Evolutionary conservation across 2,113 vertebrate species (phyloP).

Genomic region (Vanacampus margaritifer): DNA sequence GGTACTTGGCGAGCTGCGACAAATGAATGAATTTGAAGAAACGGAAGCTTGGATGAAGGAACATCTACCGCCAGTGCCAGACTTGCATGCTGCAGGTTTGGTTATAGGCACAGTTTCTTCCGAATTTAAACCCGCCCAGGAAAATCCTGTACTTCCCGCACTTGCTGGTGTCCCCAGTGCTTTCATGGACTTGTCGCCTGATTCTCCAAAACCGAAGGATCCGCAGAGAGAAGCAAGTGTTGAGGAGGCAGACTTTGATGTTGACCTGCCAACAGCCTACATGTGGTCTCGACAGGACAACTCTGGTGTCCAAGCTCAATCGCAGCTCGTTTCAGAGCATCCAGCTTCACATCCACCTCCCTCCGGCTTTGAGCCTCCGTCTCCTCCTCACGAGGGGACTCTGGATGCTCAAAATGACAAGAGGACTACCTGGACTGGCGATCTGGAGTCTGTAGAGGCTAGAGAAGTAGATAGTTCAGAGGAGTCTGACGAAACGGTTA

Average conservation of each 20-base stretch:
- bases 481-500: constrained; percentile 86
- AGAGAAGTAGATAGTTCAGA: constrained; percentile 82
- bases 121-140: constrained; percentile 43
- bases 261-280: constrained; percentile 74
- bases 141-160: constrained; percentile 48
- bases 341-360: constrained; percentile 45
- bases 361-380: constrained; percentile 42
- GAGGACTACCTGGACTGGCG: constrained; percentile 42
- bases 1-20: constrained; percentile 74
- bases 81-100: constrained; percentile 62
- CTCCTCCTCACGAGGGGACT: constrained; percentile 23
- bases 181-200: constrained; percentile 64
- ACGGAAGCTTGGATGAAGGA: constrained; percentile 71
- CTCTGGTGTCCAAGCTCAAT: constrained; percentile 20
- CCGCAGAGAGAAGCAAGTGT: constrained; percentile 43
- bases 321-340: constrained; percentile 20
- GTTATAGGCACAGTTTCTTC: constrained; percentile 38
- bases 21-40: constrained; percentile 77
- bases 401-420: constrained; percentile 29
- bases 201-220: constrained; percentile 34
- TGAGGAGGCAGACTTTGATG: constrained; percentile 70
- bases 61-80: constrained; percentile 69
- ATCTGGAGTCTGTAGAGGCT: constrained; percentile 53
- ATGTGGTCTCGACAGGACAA: constrained; percentile 72
- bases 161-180: constrained; percentile 67